These are phyloP conservation scores for Philhelius pedissequus DNA, from an alignment of 2,888 invertebrate genomes.

Conservation along the genomic window DNA sequence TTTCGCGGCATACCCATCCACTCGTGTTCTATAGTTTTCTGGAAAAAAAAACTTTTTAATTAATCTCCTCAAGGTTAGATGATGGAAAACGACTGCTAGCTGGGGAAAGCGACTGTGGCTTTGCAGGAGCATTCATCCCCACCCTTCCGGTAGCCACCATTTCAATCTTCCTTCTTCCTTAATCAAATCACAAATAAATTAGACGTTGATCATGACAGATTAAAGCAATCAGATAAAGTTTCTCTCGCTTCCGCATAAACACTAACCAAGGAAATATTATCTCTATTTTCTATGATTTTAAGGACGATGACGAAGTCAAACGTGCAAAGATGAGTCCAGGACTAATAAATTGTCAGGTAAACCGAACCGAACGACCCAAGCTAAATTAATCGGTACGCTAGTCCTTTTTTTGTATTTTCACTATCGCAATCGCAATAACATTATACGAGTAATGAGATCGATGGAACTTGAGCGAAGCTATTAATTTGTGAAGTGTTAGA, in stretches of 20 bases:
- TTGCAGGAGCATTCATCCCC: neutral
- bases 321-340: neutral
- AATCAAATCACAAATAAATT: constrained; percentile 59
- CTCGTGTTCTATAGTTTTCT: neutral
- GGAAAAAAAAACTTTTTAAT: neutral
- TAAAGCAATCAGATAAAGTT: constrained; percentile 55
- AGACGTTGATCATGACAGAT: constrained; percentile 63
- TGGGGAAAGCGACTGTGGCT: neutral
- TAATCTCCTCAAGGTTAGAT: constrained; percentile 12
- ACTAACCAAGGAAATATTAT: neutral
- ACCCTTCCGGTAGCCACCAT: neutral
- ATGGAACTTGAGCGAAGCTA: constrained; percentile 5
- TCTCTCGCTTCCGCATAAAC: constrained; percentile 17
- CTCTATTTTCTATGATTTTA: constrained; percentile 10
- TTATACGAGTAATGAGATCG: neutral
- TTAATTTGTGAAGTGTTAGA: constrained; percentile 6
- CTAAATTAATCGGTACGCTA: constrained; percentile 24
- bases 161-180: constrained; percentile 1
- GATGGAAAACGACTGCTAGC: neutral
- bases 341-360: constrained; percentile 23
- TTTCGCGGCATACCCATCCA: neutral
- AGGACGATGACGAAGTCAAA: constrained; percentile 8
- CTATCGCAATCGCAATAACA: neutral
- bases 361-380: neutral
- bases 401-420: neutral